Evolutionary conservation across 2,113 vertebrate species (phyloP).

Genomic region (Ictalurus punctatus): DNA sequence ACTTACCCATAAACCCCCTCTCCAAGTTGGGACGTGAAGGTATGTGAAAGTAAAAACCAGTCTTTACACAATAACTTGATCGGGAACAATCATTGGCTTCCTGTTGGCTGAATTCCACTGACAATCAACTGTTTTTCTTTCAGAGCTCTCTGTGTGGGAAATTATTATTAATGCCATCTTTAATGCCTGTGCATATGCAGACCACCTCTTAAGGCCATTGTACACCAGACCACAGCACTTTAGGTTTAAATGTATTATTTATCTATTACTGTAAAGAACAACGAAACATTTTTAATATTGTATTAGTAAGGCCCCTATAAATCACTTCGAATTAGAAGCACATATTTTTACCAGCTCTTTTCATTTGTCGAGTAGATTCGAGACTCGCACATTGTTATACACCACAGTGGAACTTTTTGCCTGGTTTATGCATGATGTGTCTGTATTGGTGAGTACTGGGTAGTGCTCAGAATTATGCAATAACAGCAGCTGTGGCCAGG

Average conservation of each 20-base stretch:
- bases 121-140: neutral
- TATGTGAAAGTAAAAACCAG: neutral
- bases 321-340: neutral
- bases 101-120: slow-evolving; percentile 8
- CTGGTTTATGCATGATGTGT: neutral
- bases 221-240: neutral
- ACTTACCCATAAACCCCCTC: neutral
- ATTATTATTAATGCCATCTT: neutral
- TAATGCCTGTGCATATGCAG: too few relatives aligned
- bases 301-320: neutral
- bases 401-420: neutral
- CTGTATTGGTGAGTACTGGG: neutral
- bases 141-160: neutral
- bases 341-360: neutral
- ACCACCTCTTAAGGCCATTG: neutral
- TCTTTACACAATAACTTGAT: neutral
- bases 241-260: neutral
- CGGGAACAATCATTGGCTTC: neutral
- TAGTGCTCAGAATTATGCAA: neutral
- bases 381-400: neutral
- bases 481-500: neutral
- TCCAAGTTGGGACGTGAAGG: neutral
- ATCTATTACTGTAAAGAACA: neutral
- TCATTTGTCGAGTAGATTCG: neutral
- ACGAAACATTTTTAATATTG: neutral